These are phyloP conservation scores for Gonatopus flavifemur DNA, from an alignment of 1,140 invertebrate species.

Conservation along the genomic window DNA sequence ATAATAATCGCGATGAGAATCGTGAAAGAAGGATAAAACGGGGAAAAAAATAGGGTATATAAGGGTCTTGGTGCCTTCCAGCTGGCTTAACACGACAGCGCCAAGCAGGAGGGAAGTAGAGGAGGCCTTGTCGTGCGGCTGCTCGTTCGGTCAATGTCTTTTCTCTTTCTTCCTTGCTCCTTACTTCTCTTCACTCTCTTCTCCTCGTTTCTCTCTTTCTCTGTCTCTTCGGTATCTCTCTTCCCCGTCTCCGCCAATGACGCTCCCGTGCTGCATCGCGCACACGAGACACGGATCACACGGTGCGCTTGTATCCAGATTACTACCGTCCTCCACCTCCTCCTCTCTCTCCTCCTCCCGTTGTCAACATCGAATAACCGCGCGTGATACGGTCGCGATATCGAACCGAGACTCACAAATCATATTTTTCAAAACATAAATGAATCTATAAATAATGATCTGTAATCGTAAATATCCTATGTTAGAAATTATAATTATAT, in stretches of 20 bases:
- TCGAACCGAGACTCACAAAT: too few species aligned
- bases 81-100: conserved; percentile 42
- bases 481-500: too few species aligned
- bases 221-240: conserved; percentile 19
- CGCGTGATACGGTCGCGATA: too few species aligned
- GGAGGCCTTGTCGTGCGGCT: conserved; percentile 49
- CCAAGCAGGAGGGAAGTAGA: conserved; percentile 7
- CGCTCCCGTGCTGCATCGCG: conserved; percentile 38
- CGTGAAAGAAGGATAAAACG: neutral
- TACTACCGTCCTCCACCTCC: too few species aligned
- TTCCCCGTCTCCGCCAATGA: conserved; percentile 9
- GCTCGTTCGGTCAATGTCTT: conserved; percentile 58
- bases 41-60: conserved; percentile 18
- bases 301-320: too few species aligned
- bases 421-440: too few species aligned
- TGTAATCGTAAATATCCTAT: too few species aligned
- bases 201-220: conserved; percentile 9
- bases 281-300: conserved; percentile 34
- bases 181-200: conserved; percentile 11
- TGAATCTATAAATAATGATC: too few species aligned
- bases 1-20: neutral
- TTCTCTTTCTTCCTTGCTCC: conserved; percentile 38
- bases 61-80: conserved; percentile 38
- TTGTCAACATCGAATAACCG: too few species aligned
- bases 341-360: too few species aligned